These are phyloP conservation scores for Irena cyanogastra DNA, from an alignment of 2,113 vertebrate species.

Conservation along the genomic window DNA sequence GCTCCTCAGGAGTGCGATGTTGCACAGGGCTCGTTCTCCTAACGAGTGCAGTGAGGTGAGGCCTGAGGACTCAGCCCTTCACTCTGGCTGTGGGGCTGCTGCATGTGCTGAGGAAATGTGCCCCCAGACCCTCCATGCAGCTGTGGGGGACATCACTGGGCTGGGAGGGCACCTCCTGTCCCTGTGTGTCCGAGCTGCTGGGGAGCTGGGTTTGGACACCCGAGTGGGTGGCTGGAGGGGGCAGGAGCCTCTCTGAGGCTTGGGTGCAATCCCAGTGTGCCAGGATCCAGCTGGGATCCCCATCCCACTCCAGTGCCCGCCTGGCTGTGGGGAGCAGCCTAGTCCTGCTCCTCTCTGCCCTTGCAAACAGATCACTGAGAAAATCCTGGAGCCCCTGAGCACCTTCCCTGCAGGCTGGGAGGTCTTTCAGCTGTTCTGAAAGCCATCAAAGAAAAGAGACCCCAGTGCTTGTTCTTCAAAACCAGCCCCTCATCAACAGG, in stretches of 20 bases:
- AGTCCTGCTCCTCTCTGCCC: not conserved
- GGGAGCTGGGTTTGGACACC: not conserved
- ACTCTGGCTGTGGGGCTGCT: not conserved
- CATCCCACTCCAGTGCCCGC: not conserved
- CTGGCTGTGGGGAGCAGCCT: not conserved
- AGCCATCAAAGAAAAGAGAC: not conserved
- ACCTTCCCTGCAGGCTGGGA: not conserved
- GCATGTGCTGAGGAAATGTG: not conserved
- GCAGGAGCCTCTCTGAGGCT: not conserved
- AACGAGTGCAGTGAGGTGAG: rapidly evolving
- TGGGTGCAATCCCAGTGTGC: not conserved
- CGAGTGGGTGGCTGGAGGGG: not conserved
- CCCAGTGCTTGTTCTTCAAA: not conserved
- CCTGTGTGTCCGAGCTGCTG: not conserved
- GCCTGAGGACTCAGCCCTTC: not conserved
- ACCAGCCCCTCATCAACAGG: not conserved
- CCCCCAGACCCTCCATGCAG: rapidly evolving
- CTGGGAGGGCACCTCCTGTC: not conserved
- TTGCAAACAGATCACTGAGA: not conserved
- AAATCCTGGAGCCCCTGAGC: not conserved
- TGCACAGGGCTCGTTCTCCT: not conserved
- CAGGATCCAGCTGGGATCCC: not conserved
- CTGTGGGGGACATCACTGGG: not conserved
- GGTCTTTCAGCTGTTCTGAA: not conserved
- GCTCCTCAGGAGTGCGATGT: not conserved